A percentile compares a stretch with the other conserved stretches of the same genome.
Evolutionary conservation across 2,797 vertebrate species (phyloP).

Genomic region (Periparus ater): DNA sequence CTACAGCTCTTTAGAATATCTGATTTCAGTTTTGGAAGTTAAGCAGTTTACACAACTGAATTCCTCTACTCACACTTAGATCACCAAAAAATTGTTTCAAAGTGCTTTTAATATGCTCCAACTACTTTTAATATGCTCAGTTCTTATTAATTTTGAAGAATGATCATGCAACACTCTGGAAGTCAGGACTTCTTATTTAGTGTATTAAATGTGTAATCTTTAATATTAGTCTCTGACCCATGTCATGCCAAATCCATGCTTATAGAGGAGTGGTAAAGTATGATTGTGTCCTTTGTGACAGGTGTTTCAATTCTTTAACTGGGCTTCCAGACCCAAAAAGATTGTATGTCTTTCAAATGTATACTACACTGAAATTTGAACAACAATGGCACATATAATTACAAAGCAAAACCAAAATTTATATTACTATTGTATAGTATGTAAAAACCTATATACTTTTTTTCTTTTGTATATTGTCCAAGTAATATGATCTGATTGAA

Average conservation of each 20-base stretch:
- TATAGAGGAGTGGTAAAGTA: not conserved
- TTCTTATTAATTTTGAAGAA: not conserved
- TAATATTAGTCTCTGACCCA: not conserved
- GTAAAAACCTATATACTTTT: not conserved
- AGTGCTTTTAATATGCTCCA: not conserved
- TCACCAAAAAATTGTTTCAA: not conserved
- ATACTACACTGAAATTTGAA: not conserved
- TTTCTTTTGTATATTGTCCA: not conserved
- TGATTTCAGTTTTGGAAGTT: not conserved
- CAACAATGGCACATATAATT: not conserved
- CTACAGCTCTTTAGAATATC: not conserved
- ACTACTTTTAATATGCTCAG: not conserved
- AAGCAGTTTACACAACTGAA: not conserved
- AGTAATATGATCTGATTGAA: not conserved
- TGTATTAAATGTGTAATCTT: not conserved
- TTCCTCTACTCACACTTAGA: not conserved
- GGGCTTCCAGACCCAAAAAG: not conserved
- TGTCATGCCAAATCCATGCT: not conserved
- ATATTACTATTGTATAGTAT: not conserved
- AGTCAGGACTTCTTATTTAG: not conserved
- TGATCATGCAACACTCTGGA: not conserved
- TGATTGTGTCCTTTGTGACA: not conserved
- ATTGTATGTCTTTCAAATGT: not conserved
- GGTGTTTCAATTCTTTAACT: not conserved
- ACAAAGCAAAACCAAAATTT: not conserved